Conservation (phyloP, 2,797 vertebrate genomes). For the Trachops cirrhosus region DNA sequence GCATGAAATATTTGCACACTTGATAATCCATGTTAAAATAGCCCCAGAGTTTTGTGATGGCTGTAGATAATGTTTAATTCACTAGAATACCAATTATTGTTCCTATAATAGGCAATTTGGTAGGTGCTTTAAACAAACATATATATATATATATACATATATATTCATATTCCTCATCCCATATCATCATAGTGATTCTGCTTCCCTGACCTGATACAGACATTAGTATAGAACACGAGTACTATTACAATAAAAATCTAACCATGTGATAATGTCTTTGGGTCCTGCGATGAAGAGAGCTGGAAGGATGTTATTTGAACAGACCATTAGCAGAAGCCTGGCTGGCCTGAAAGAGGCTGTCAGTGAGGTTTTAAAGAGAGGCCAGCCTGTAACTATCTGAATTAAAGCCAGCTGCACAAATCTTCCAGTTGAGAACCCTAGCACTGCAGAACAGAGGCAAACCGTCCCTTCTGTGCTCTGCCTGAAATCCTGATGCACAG, state of each 20-base stretch:
- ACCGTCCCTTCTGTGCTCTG: rapidly evolving
- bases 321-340: neutral
- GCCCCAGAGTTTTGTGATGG: neutral
- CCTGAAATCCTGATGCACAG: neutral
- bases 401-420: neutral
- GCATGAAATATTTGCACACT: neutral
- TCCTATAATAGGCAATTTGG: neutral
- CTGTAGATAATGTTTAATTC: neutral
- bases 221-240: neutral
- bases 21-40: neutral
- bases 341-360: neutral
- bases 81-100: neutral
- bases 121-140: neutral
- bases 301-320: neutral
- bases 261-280: neutral
- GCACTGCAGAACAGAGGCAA: neutral
- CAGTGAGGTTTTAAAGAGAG: neutral
- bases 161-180: neutral
- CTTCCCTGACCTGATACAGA: neutral
- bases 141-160: neutral
- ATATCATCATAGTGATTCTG: neutral
- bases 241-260: neutral
- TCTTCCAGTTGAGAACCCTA: neutral
- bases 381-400: neutral
- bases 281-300: neutral